Evolutionary conservation across 2,888 invertebrate species (phyloP).

Genomic region (Anaspis maculata): DNA sequence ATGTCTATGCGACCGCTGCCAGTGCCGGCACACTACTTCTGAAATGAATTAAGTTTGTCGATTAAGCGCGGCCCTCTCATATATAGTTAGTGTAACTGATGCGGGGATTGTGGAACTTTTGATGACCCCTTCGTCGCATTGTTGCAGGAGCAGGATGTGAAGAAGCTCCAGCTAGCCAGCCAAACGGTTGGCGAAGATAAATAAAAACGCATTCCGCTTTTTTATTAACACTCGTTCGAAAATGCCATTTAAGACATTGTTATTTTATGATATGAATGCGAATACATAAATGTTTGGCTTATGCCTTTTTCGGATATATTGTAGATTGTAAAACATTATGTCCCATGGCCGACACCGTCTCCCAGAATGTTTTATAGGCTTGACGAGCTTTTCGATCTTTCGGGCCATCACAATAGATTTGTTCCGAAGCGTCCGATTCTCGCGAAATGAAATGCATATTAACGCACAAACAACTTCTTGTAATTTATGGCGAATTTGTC

Average conservation of each 20-base stretch:
- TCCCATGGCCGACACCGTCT: constrained; percentile 23
- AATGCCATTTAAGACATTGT: constrained; percentile 30
- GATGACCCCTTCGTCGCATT: constrained; percentile 7
- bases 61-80: constrained; percentile 31
- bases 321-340: constrained; percentile 34
- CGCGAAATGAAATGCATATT: no score
- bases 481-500: not conserved
- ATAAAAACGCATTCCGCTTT: constrained; percentile 25
- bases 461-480: not conserved
- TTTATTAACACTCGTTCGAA: constrained; percentile 29
- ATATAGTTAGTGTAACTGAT: constrained; percentile 25
- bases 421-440: not conserved
- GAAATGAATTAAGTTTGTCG: constrained; percentile 37
- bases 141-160: constrained; percentile 10
- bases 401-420: constrained; percentile 11
- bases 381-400: constrained; percentile 14
- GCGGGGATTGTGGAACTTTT: constrained; percentile 19
- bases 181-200: constrained; percentile 21
- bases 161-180: constrained; percentile 11
- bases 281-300: constrained; percentile 30
- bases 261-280: constrained; percentile 31
- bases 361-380: constrained; percentile 20
- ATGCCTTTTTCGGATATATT: constrained; percentile 31
- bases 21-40: no score
- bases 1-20: constrained; percentile 15